phyloP scores from a whole-genome alignment of 2,888 invertebrate genomes.

The Drosophila picticornis region DNA sequence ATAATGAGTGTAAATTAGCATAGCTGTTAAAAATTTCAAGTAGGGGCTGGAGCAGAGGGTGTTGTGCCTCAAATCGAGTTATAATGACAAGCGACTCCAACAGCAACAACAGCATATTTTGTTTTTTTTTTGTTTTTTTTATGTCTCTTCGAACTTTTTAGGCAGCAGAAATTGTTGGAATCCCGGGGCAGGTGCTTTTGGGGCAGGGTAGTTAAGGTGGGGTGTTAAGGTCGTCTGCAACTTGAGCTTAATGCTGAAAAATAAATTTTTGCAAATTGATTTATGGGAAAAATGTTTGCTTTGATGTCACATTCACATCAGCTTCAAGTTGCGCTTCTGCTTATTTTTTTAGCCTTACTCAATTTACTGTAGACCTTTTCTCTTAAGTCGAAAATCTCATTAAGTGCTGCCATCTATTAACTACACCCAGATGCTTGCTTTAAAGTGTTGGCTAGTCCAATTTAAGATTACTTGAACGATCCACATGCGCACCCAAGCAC shows the following conservation, averaged over 20 bases:
- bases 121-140: neutral
- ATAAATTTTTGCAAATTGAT: slow-evolving; percentile 75
- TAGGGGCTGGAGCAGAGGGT: neutral
- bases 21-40: slow-evolving; percentile 48
- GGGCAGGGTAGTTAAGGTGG: neutral
- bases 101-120: slow-evolving; percentile 9
- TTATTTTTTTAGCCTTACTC: slow-evolving; percentile 18
- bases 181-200: neutral
- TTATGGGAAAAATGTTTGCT: slow-evolving; percentile 63
- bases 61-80: slow-evolving; percentile 59
- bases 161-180: neutral
- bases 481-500: slow-evolving; percentile 15
- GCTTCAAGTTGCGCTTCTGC: neutral
- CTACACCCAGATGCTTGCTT: slow-evolving; percentile 54
- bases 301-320: slow-evolving; percentile 59
- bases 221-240: slow-evolving; percentile 21
- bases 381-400: slow-evolving; percentile 56
- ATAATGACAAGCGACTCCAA: slow-evolving; percentile 57
- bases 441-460: slow-evolving; percentile 59
- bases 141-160: slow-evolving; percentile 23
- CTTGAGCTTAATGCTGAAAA: slow-evolving; percentile 57
- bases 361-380: slow-evolving; percentile 49
- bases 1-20: slow-evolving; percentile 70
- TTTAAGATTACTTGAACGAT: slow-evolving; percentile 55
- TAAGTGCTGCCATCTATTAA: slow-evolving; percentile 49